Evolutionary conservation across 2,113 vertebrate genomes (phyloP).

Genomic region (Australoheros scitulus): DNA sequence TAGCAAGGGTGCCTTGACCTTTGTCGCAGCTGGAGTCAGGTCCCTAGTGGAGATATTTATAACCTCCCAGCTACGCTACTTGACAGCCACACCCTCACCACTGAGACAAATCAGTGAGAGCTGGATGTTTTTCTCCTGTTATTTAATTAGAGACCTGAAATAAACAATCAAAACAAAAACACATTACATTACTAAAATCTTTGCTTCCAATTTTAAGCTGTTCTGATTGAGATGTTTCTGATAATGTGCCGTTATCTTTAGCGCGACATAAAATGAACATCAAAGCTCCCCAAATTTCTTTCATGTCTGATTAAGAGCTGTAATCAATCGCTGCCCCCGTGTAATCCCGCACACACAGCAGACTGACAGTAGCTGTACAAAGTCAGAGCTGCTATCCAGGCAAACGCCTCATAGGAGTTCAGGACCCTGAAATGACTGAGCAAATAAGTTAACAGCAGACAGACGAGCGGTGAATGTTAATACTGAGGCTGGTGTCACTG

Average conservation of each 20-base stretch:
- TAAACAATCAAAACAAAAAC: not conserved
- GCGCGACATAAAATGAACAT: not conserved
- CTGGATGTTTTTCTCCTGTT: not conserved
- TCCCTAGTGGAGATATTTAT: slow-evolving; percentile 52
- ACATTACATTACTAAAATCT: not conserved
- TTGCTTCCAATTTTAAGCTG: not conserved
- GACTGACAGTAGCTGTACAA: not conserved
- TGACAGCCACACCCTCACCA: slow-evolving; percentile 38
- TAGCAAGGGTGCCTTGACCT: slow-evolving; percentile 63
- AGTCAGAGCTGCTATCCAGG: slow-evolving; percentile 33
- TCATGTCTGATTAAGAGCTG: slow-evolving; percentile 30
- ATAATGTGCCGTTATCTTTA: slow-evolving; percentile 27
- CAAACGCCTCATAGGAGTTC: slow-evolving; percentile 37
- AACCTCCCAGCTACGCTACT: slow-evolving; percentile 2
- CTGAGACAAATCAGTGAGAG: slow-evolving; percentile 27
- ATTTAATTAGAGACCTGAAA: slow-evolving; percentile 17
- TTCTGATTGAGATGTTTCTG: slow-evolving; percentile 33
- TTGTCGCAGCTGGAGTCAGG: slow-evolving; percentile 37
- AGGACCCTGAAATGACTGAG: slow-evolving; percentile 49
- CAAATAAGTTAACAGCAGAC: slow-evolving; percentile 51
- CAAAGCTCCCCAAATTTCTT: not conserved
- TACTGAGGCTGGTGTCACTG: slow-evolving; percentile 38
- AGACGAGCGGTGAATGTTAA: slow-evolving; percentile 55
- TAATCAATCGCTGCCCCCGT: slow-evolving; percentile 30
- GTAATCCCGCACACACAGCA: slow-evolving; percentile 25